Evolutionary conservation across 2,797 vertebrate genomes (phyloP).

Genomic region (Phataginus tricuspis): DNA sequence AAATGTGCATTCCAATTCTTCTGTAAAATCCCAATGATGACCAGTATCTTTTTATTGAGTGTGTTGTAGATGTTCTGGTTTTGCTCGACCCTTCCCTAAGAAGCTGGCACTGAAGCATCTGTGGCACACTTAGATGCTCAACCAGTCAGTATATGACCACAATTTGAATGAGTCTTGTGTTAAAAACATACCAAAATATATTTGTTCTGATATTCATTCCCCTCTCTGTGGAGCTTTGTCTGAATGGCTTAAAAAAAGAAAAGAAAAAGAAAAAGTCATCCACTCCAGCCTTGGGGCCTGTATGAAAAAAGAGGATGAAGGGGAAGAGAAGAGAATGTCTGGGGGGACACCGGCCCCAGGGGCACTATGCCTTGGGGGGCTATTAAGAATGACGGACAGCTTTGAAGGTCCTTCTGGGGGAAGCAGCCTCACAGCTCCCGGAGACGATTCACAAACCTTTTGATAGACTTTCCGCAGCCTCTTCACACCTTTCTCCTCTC

Average conservation of each 20-base stretch:
- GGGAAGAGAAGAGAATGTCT: background rate
- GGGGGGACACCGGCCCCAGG: background rate
- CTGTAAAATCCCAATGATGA: background rate
- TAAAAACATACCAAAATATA: slow-evolving; percentile 11
- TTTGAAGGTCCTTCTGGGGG: slow-evolving; percentile 56
- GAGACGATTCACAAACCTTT: slow-evolving; percentile 73
- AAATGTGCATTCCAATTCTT: background rate
- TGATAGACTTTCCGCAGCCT: slow-evolving; percentile 70
- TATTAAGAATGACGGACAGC: slow-evolving; percentile 33
- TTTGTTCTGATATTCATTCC: background rate
- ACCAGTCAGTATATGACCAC: background rate
- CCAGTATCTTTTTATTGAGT: background rate
- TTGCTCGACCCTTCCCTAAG: background rate
- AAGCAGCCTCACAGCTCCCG: slow-evolving; percentile 11
- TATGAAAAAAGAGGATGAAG: background rate
- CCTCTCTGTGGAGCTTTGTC: background rate
- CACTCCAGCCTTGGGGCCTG: background rate
- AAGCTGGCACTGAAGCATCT: background rate
- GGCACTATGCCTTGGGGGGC: background rate
- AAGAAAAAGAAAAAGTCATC: background rate
- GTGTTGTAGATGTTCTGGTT: background rate
- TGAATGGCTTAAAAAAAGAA: background rate
- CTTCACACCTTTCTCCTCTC: slow-evolving; percentile 32
- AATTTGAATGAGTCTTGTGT: background rate
- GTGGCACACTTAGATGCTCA: background rate